Evolutionary conservation across 2,888 invertebrate genomes (phyloP), one percentile per base, ranked within the genome.

Genomic region (Troides helena): DNA sequence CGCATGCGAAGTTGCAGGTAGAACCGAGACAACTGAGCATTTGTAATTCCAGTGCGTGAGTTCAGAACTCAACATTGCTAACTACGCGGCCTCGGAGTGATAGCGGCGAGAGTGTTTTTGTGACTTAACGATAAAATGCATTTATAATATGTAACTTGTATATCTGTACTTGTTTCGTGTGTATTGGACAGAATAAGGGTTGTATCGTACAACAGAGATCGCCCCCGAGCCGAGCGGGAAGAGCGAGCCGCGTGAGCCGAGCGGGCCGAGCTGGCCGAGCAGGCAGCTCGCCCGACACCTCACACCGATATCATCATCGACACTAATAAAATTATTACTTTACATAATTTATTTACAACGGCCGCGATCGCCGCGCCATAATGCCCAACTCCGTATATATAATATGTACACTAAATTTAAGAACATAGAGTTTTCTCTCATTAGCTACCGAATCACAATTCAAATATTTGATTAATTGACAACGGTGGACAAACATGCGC

Each of bases 391-490:
- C 89, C 90, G 85, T 87, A 89, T 89, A 46, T 46, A 87, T 90
- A 87, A 88, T 92, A 92, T 92, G 81, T 92, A 92, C 92, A 92
- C 86, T 90, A 89, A 82, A 88, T 89, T 89, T 88, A 90, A 90
- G 90, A 91, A 87, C 90, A 90, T 91, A 90, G 30, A 30, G 86
- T 87, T 92, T 90, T 92, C 91, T 92, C 91, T 91, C 92, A 88
- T 90, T 92, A 92, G 90, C 92, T 92, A 92, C 91, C 91, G 89
- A 92, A 92, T 92, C 92, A 92, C 92, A 92, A 90, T 92, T 91
- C 88, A 90, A 89, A 89, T 91, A 89, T 89, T 88, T 87, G 89
- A 90, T 89, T 92, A 92, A 92, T 92, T 92, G 92, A 92, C 92
- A 89, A 92, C 89, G 90, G 90, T 90, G 92, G 92, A 92, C 92